Conservation (phyloP, 2,797 vertebrate species). For the Spinus olivaceus region DNA sequence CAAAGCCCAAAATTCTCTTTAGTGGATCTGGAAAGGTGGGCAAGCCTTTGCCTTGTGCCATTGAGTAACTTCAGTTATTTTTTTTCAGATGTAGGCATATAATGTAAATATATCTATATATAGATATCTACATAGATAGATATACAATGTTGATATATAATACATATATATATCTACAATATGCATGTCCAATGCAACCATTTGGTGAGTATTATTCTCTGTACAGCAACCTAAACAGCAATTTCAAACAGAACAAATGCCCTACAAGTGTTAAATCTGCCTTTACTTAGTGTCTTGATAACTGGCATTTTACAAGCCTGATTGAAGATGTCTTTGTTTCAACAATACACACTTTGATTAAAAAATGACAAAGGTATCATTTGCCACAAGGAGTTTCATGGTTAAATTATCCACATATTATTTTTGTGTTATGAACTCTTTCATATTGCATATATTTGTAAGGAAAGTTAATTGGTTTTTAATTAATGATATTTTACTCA, state of each 20-base stretch:
- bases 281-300: not conserved
- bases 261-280: not conserved
- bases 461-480: not conserved
- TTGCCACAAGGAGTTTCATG: not conserved
- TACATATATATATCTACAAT: not conserved
- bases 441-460: not conserved
- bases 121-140: not conserved
- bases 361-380: not conserved
- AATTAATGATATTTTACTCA: not conserved
- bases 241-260: not conserved
- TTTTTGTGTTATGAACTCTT: not conserved
- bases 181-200: not conserved
- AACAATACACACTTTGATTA: not conserved
- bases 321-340: not conserved
- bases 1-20: not conserved
- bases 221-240: not conserved
- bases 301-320: not conserved
- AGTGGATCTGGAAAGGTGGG: not conserved
- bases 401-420: not conserved
- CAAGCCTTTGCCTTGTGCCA: not conserved
- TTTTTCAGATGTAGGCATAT: not conserved
- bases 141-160: not conserved
- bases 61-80: not conserved
- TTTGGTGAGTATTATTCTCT: not conserved
- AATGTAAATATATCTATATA: not conserved